Base-by-base conservation (phyloP, 2,797 vertebrate species). In the Gallinago stenura region DNA sequence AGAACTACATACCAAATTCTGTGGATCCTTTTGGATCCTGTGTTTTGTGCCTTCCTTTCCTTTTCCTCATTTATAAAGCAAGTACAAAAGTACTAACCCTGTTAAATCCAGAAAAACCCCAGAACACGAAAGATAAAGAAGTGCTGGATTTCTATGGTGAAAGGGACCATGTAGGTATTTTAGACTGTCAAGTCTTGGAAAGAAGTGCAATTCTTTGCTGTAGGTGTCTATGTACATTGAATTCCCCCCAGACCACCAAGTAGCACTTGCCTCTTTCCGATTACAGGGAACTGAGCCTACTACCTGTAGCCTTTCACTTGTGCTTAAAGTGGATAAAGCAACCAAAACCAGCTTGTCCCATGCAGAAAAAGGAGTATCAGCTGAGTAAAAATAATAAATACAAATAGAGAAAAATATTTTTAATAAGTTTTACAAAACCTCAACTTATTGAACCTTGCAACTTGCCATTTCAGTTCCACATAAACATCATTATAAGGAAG, bases 371-470 rank as follows among this genome's bases (percentile, higher is more conserved):
- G 16, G 25, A 86, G 21, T n/a, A 62, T 37, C n/a, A 70, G 13
- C 30, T 81, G 31, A 93, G 22, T 73, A 39, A 62, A 89, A 87
- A 41, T 22, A 80, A 79, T 33, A 80, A 79, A 90, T 61, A 78
- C 53, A 60, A 78, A 80, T 4, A 70, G 30, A 50, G 21, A 69
- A 83, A 87, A 85, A 37, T 33, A 58, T 22, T 93, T 96, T 96
- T 95, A 97, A 73, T 95, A 68, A 68, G 4, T 48, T 89, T 76
- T 89, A 80, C 61, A 71, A 85, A 92, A 91, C 68, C 33, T 57
- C 35, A 89, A 85, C 89, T 89, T 92, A 56, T 53, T 90, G 79
- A 90, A 56, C 72, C 20, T 86, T 90, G 54, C 54, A 51, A 28
- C 50, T 76, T 61, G 57, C 46, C 65, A 53, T 31, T 61, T 92